phyloP scores from a whole-genome alignment of 2,888 invertebrate genomes.

The Himalopsyche anomala region DNA sequence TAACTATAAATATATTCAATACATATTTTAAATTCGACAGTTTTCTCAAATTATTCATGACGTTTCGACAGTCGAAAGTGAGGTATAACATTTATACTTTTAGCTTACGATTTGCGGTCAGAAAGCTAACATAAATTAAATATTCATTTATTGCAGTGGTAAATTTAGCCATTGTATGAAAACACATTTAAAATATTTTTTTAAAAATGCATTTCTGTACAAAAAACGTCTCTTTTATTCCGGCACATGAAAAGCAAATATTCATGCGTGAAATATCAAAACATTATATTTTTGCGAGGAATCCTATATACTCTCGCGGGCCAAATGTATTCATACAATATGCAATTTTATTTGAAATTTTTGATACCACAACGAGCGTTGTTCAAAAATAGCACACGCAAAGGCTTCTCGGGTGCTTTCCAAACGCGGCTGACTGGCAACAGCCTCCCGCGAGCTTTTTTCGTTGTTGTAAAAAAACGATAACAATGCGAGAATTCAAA shows the following conservation, averaged over 20 bases:
- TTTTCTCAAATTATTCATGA: too few species aligned
- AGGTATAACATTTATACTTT: too few species aligned
- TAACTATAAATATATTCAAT: too few species aligned
- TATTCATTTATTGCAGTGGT: not conserved
- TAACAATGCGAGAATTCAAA: conserved; percentile 20
- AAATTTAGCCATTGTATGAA: not conserved
- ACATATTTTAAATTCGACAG: too few species aligned
- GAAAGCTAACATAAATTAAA: not conserved
- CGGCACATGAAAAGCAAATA: not conserved
- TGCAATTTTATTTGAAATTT: conserved; percentile 26
- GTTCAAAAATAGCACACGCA: conserved; percentile 16
- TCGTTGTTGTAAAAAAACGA: not conserved
- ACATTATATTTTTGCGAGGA: not conserved
- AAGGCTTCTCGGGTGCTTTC: not conserved
- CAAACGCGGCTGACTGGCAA: conserved; percentile 14
- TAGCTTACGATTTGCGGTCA: too few species aligned
- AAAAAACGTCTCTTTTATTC: not conserved
- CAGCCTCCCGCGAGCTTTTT: not conserved
- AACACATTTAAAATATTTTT: not conserved
- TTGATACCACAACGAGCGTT: conserved; percentile 10
- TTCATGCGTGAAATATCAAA: conserved; percentile 5
- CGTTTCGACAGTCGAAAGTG: too few species aligned
- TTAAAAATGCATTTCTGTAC: not conserved
- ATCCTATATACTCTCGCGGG: conserved; percentile 5
- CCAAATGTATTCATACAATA: conserved; percentile 26